Percentiles rank a stretch among this genome's conserved stretches.
These are phyloP conservation scores for Cottus gobio DNA, from an alignment of 2,113 vertebrate species.

Conservation along the genomic window DNA sequence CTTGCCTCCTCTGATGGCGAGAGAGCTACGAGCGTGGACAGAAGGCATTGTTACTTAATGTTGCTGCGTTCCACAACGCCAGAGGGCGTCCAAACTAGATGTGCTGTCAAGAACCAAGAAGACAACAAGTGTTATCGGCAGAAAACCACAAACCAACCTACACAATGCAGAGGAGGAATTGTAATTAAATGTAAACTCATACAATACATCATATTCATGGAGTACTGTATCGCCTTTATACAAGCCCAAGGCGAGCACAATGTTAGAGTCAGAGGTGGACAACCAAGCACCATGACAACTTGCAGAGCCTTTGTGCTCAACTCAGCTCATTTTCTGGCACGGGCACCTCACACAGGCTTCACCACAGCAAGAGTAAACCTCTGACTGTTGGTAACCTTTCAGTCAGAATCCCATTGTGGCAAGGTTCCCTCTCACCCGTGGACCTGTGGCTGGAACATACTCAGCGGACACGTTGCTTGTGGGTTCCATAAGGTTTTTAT, in stretches of 20 bases:
- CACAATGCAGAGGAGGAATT: background rate
- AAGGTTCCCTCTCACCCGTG: too few species aligned
- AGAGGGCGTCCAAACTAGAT: background rate
- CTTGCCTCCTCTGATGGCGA: background rate
- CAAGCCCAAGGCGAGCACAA: background rate
- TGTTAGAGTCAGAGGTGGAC: background rate
- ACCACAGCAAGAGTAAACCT: background rate
- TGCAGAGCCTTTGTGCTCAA: background rate
- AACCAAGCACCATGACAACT: background rate
- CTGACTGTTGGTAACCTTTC: background rate
- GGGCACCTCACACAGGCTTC: background rate
- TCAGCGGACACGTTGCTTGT: too few species aligned
- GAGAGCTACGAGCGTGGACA: background rate
- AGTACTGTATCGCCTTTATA: background rate
- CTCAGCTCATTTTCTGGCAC: background rate
- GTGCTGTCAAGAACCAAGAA: background rate
- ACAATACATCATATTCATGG: background rate
- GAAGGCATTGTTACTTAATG: background rate
- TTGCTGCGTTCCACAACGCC: background rate
- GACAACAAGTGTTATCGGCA: background rate
- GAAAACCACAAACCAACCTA: background rate
- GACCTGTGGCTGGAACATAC: too few species aligned
- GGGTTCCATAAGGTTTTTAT: too few species aligned
- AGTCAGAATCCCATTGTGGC: slow-evolving; percentile 8
- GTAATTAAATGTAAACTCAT: background rate